Conservation (phyloP, 1,140 invertebrate genomes). For the Drosophila mauritiana region DNA sequence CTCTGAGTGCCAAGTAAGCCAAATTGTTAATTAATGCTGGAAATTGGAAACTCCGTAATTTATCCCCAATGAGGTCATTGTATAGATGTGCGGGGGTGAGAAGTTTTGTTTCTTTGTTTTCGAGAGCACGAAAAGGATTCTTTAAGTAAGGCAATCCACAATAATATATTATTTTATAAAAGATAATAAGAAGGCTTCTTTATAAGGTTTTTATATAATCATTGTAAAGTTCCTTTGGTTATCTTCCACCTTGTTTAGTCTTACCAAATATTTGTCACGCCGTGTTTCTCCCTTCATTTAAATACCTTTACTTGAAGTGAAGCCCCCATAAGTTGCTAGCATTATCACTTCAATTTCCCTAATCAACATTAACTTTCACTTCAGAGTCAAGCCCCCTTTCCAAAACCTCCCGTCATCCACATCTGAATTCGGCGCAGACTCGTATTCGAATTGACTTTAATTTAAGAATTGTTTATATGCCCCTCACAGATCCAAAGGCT, state of each 20-base stretch:
- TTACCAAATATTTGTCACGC: background rate
- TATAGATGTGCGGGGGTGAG: background rate
- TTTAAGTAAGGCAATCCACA: background rate
- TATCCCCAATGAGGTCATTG: conserved; percentile 1
- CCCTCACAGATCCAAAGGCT: conserved; percentile 13
- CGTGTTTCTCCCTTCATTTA: background rate
- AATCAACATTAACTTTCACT: conserved; percentile 66
- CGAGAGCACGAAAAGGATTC: background rate
- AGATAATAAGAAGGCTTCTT: background rate
- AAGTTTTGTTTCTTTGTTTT: background rate
- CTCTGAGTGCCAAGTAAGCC: conserved; percentile 10
- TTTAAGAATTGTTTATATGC: conserved; percentile 66
- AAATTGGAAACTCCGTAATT: conserved; percentile 52
- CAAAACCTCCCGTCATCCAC: conserved; percentile 19
- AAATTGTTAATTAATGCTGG: conserved; percentile 65
- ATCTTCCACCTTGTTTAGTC: background rate
- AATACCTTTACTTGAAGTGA: background rate
- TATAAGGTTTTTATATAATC: too few species aligned
- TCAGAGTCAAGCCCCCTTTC: conserved; percentile 3
- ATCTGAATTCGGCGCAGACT: conserved; percentile 13
- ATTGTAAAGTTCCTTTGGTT: background rate
- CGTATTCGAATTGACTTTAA: conserved; percentile 71
- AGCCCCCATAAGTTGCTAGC: conserved; percentile 1
- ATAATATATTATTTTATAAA: background rate
- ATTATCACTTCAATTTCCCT: conserved; percentile 66